A percentile compares a stretch with the other conserved stretches of the same genome.
Evolutionary conservation across 2,797 vertebrate genomes (phyloP).

Genomic region (Meriones psammophilus): DNA sequence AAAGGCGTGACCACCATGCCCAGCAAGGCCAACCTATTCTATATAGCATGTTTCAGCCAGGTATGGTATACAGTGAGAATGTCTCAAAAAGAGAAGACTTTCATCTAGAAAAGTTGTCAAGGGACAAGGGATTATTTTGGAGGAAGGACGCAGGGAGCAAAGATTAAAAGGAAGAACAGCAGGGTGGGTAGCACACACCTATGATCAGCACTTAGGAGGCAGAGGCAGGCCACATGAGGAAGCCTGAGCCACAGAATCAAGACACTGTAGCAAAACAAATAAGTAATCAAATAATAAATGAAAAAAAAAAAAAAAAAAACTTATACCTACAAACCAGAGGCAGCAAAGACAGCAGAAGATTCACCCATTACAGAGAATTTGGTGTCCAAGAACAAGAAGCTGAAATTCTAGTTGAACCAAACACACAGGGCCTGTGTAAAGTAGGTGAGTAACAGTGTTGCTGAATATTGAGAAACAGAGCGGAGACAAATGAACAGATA

Average conservation of each 20-base stretch:
- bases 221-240: not conserved
- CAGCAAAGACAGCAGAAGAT: not conserved
- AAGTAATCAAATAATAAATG: not conserved
- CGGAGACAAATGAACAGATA: not conserved
- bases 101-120: constrained; percentile 1
- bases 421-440: not conserved
- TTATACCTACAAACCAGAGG: not conserved
- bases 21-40: not conserved
- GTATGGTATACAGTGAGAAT: not conserved
- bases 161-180: not conserved
- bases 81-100: not conserved
- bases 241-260: not conserved
- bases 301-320: not conserved
- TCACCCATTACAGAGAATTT: not conserved
- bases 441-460: not conserved
- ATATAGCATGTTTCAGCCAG: not conserved
- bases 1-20: too few species aligned
- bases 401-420: constrained; percentile 35
- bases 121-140: constrained; percentile 25
- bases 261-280: not conserved
- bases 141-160: not conserved
- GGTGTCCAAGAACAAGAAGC: constrained; percentile 20
- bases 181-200: not conserved
- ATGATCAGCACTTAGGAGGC: not conserved
- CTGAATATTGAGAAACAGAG: not conserved